Base-by-base conservation (phyloP, 1,140 invertebrate genomes). In the Liolophura sinensis region DNA sequence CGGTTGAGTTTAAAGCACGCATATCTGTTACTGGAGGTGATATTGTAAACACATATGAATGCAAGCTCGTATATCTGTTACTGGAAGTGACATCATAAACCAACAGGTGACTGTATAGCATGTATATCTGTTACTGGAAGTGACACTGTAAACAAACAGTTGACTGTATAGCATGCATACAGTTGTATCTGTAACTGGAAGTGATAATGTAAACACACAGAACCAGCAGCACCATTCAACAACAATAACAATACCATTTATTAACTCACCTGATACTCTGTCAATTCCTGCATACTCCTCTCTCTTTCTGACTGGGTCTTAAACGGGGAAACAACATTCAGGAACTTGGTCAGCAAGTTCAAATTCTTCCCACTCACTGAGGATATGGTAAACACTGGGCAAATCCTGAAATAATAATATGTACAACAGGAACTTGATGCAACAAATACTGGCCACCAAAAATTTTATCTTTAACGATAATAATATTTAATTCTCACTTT, bases 361-460 rank as follows among this genome's bases (percentile, higher is more conserved):
- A 85, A 64, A 14, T 95, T 94, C 62, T 89, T 87, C 1, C 97
- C 97, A 18, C 90, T 94, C 0, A 99, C 95, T 81, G 92, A 94
- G n/a, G 95, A 98, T n/a, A 97, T 91, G 59, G 89, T 90, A 81
- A 99, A 96, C 71, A 99, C 92, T 14, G 97, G 94, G 18, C 79
- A 78, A 20, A 85, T 78, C 48, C 83, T 84, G 73, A 51, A 76
- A 75, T 67, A 61, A 52, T 60, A 62, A 51, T 9, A 40, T 40
- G 31, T 40, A 9, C 31, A 40, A 40, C n/a, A n/a, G n/a, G n/a
- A n/a, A n/a, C n/a, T n/a, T n/a, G n/a, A n/a, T n/a, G n/a, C n/a
- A n/a, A n/a, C n/a, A n/a, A n/a, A n/a, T n/a, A n/a, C n/a, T n/a
- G n/a, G n/a, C 3, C 31, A 40, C 3, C 9, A 40, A 40, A 40